Evolutionary conservation across 2,888 invertebrate genomes (phyloP), one percentile per base, ranked within the genome.

Genomic region (Melolontha melolontha): DNA sequence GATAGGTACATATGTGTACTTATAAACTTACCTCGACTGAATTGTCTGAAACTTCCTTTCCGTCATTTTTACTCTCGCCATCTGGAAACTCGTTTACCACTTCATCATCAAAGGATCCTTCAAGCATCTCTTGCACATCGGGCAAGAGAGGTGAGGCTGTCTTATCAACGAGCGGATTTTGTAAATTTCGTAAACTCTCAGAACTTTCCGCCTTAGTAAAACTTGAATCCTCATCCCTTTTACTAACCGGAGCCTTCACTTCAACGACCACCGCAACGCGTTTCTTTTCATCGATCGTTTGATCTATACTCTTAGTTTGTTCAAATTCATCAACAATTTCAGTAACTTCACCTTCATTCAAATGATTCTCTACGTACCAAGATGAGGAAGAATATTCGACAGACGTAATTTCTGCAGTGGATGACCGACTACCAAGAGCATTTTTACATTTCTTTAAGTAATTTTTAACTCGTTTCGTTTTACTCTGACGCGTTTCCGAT

Each of bases 401-500:
- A 5, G 55, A 27, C 64, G 64, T 64, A 14, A 62, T 67, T 29
- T 68, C 67, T 14, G 65, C 64, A 0, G 70, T 52, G 0, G 70
- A 70, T 42, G 70, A 70, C 29, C 74, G 74, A 65, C 76, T 68
- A 10, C 77, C 79, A 6, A 87, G 75, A 0, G 83, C 87, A 63
- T 84, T 85, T 77, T 86, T 87, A 75, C 86, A 87, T 72, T 81
- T 82, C 74, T 84, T 85, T 57, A 87, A 76, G 75, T 86, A 87
- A 71, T 84, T 86, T 77, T 86, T 87, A 17, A 87, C 86, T 55
- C 85, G 83, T 75, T 86, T 85, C 12, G 86, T 82, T 77, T 84
- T 86, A 75, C 86, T 86, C 75, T 85, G 85, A 10, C 86, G 83
- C 10, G 79, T 80, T 73, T 86, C 86, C 67, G 80, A 79, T 42